Evolutionary conservation across 2,888 invertebrate species (phyloP), one percentile per base, ranked within the genome.

Genomic region (Pseudococcus longispinus): DNA sequence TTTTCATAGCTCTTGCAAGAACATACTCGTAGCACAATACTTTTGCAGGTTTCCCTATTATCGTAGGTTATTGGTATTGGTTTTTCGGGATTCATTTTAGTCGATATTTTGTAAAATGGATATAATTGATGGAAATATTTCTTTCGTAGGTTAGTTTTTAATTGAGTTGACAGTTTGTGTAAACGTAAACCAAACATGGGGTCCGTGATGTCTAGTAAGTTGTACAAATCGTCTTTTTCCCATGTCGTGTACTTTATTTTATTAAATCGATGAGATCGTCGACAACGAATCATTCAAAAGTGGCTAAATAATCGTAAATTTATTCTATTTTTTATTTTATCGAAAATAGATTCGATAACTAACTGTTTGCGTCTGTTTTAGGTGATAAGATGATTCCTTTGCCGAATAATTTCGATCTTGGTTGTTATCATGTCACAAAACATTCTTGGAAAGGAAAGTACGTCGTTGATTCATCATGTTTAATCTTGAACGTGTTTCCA

Each of bases 401-500:
- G 46, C 88, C 89, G 70, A 89, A 89, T 87, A 90, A 90, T 87
- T 88, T 88, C 77, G 99, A 99, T 94, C 94, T 98, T 91, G 96
- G 97, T 89, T 98, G 98, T 91, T 99, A 97, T 92, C 94, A 97
- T 90, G 98, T 98, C 90, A 98, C 96, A 51, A 99, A 99, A 92
- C 98, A 98, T 91, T 97, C 93, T 87, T 99, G 99, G 99, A 98
- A 98, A 91, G 99, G 99, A 91, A 98, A 97, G 95, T 96, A 92
- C 93, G 94, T 91, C 87, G 80, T 83, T 51, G 26, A 42, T 65
- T 18, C 51, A 37, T 51, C 85, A 84, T 74, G 42, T 44, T 87
- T 29, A 83, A 87, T 88, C 87, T 87, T 77, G 65, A 60, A 55
- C 46, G 32, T 13, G 26, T 60, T 44, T 77, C 42, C 6, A 0